These are phyloP conservation scores for Lates japonicus DNA, from an alignment of 2,797 vertebrate species.

Conservation along the genomic window DNA sequence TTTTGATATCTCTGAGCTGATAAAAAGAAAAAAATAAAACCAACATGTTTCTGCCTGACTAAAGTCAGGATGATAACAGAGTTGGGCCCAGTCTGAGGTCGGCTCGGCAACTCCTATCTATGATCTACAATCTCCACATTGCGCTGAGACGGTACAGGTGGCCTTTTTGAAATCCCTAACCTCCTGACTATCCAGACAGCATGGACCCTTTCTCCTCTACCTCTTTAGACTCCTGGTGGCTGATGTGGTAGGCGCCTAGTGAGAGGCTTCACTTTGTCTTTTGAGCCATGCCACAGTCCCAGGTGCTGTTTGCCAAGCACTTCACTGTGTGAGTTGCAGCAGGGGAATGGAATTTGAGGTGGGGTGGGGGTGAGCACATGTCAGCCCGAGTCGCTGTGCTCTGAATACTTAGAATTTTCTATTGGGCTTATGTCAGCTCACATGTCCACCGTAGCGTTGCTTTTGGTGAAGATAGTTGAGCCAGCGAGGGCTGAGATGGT, in stretches of 20 bases:
- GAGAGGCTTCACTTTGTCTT: conserved; percentile 78
- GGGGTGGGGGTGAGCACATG: conserved; percentile 53
- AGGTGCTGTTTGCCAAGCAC: conserved; percentile 72
- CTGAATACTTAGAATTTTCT: conserved; percentile 70
- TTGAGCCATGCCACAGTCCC: conserved; percentile 79
- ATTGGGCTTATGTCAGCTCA: conserved; percentile 50
- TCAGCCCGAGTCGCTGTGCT: conserved; percentile 63
- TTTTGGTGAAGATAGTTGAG: conserved; percentile 14
- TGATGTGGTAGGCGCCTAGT: conserved; percentile 56
- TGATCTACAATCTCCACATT: conserved; percentile 42
- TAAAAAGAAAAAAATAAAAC: conserved; percentile 9
- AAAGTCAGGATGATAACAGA: conserved; percentile 39
- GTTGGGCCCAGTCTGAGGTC: conserved; percentile 34
- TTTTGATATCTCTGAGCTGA: conserved; percentile 59
- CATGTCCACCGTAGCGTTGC: conserved; percentile 39
- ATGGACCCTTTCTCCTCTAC: conserved; percentile 27
- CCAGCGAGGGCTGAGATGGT: conserved; percentile 9
- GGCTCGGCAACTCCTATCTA: conserved; percentile 53
- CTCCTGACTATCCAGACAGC: conserved; percentile 30
- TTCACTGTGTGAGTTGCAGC: conserved; percentile 76
- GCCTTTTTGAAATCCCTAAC: conserved; percentile 46
- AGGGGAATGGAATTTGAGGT: too few species aligned
- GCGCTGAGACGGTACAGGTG: conserved; percentile 5
- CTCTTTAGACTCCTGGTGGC: conserved; percentile 54
- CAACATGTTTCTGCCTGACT: conserved; percentile 50